Evolutionary conservation across 64 coral and sea anemone species (phyloP).

Genomic region (Montipora foliosa): DNA sequence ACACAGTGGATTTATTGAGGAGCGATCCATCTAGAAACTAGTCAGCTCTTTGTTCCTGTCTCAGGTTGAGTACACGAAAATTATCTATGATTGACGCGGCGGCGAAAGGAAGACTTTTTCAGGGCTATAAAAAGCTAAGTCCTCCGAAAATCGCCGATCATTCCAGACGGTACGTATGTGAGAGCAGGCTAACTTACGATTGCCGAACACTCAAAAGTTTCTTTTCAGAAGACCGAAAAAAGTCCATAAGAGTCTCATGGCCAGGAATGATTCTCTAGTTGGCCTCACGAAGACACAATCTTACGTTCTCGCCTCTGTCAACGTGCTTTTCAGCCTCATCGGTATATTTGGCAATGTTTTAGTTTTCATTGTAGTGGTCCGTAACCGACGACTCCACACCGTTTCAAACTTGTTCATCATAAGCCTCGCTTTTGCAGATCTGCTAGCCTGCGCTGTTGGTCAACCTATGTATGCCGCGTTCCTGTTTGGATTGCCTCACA

Average conservation of each 20-base stretch:
- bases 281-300: not conserved
- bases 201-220: not conserved
- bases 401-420: conserved; percentile 87
- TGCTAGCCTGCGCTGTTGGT: conserved; percentile 80
- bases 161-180: not conserved
- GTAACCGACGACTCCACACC: conserved; percentile 76
- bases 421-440: conserved; percentile 87
- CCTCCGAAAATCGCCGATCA: not conserved
- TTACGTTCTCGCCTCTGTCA: conserved; percentile 47
- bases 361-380: conserved; percentile 67
- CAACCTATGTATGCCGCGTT: conserved; percentile 91
- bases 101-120: not conserved
- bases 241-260: not conserved
- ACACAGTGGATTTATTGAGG: not conserved
- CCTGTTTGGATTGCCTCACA: conserved; percentile 57
- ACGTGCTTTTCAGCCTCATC: conserved; percentile 79
- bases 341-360: conserved; percentile 86
- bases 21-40: no score
- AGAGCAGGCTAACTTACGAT: not conserved
- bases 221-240: not conserved
- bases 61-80: not conserved
- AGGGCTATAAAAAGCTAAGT: not conserved
- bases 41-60: no score
- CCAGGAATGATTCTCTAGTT: not conserved
- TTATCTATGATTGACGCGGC: not conserved